Base-by-base conservation (phyloP, 2,888 invertebrate species). In the Leptopilina myrica region DNA sequence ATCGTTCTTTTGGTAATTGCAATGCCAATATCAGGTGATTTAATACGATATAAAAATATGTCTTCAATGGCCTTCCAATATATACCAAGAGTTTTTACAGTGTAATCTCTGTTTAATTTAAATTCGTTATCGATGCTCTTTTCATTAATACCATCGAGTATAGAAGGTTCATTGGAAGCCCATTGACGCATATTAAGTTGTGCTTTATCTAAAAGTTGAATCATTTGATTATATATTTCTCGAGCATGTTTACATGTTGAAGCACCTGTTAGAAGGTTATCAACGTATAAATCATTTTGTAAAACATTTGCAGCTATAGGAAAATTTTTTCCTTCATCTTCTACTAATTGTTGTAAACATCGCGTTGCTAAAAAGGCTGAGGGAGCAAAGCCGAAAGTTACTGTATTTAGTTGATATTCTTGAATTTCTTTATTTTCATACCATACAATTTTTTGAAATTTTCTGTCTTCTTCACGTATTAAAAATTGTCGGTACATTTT, bases 311-410 rank as follows among this genome's bases (percentile, higher is more conserved):
- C 64, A 0, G 82, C 82, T 46, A 40, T 6, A 0, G 83, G 84
- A 80, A 59, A 82, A 1, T 79, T 56, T 1, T 26, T 1, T n/a
- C 64, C 59, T 64, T 84, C 81, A 56, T 85, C 84, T 1, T 81
- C 75, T 5, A 78, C 80, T 3, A 85, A 56, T 76, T 85, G 81
- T 14, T 82, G 81, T 0, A 84, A 40, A 53, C 76, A 65, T n/a
- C 83, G 78, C 5, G 80, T 79, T 0, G 84, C 83, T 11, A 84
- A 66, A 73, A 81, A 89, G 0, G 88, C 85, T 2, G 86, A 83
- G 9, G 85, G 75, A 6, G 86, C 80, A 0, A 85, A 77, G 0
- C 87, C 86, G 33, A 87, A 88, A 0, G 86, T 89, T 5, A 88
- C 85, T 0, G 84, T 87, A 20, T 85, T 83, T 0, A 86, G 59